Base-by-base conservation (phyloP, 2,113 vertebrate species). In the Calidris pygmaea region DNA sequence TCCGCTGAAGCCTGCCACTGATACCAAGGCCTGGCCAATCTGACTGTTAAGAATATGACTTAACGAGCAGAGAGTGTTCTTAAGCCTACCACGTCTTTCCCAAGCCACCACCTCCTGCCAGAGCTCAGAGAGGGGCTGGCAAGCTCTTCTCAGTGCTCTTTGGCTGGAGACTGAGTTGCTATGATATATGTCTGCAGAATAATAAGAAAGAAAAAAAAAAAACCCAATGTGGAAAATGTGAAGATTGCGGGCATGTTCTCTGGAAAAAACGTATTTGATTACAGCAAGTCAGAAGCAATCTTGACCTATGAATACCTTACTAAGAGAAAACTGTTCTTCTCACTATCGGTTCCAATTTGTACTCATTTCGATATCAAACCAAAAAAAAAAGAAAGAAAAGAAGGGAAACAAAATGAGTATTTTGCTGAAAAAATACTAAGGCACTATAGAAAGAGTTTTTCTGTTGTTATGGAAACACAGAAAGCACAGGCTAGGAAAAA, bases 401-500 rank as follows among this genome's bases (percentile, higher is more conserved):
- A 80, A 22, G 21, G 52, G 78, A 89, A 93, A 83, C 16, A 76
- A 79, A 75, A 17, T 4, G 6, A 90, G 47, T 60, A 47, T 78
- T 89, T 85, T 83, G 32, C 67, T 70, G 63, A 63, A 87, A 78
- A 93, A 89, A 89, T 14, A 73, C 20, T 85, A 82, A 93, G 43
- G 67, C 55, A 63, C n/a, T 94, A 83, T 32, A 92, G 77, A 84
- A 94, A 74, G 93, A 95, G 80, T 85, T 93, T 87, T 94, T 63
- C 50, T 88, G 97, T 97, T 93, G 97, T 96, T 96, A 97, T 97
- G 95, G 97, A 96, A 95, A 97, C 97, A 29, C 30, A 62, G 92
- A 96, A 92, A 96, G 85, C 93, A 93, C 50, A 94, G 37, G 56
- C n/a, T 45, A 79, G 75, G 73, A 56, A 87, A 87, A 90, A 92